Percentiles rank a stretch among this genome's conserved stretches.
phyloP scores from a whole-genome alignment of 2,113 vertebrate genomes.

The Megaleporinus macrocephalus region DNA sequence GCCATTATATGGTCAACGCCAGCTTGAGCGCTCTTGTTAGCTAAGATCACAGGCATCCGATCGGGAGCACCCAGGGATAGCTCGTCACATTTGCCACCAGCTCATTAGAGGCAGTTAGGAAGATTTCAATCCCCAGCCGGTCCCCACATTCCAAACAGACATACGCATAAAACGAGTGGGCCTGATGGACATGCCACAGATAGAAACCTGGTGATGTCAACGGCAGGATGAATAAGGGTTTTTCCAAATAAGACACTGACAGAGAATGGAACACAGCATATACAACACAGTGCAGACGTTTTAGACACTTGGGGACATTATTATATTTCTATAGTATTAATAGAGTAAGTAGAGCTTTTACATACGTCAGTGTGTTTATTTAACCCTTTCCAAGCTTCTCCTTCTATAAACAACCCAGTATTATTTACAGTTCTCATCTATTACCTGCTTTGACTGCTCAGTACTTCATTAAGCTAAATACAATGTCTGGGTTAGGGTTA shows the following conservation, averaged over 20 bases:
- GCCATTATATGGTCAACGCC: conserved; percentile 13
- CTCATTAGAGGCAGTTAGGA: not conserved
- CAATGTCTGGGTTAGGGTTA: too few species aligned
- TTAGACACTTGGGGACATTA: too few species aligned
- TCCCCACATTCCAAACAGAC: not conserved
- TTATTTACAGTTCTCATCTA: too few species aligned
- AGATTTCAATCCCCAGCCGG: not conserved
- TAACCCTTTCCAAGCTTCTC: too few species aligned
- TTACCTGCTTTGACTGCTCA: too few species aligned
- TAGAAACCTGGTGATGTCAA: conserved; percentile 8
- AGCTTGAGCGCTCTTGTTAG: conserved; percentile 7
- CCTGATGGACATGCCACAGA: not conserved
- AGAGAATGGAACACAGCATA: not conserved
- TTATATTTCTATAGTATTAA: too few species aligned
- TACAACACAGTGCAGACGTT: too few species aligned
- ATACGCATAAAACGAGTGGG: not conserved
- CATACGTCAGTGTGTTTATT: too few species aligned
- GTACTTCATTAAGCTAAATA: too few species aligned
- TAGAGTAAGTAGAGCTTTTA: too few species aligned
- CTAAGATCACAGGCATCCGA: conserved; percentile 13
- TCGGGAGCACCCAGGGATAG: not conserved
- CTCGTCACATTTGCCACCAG: conserved; percentile 35
- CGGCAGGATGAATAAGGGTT: not conserved
- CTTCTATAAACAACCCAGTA: too few species aligned
- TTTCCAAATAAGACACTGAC: not conserved